Evolutionary conservation across 2,797 vertebrate species (phyloP).

Genomic region (Numenius phaeopus): DNA sequence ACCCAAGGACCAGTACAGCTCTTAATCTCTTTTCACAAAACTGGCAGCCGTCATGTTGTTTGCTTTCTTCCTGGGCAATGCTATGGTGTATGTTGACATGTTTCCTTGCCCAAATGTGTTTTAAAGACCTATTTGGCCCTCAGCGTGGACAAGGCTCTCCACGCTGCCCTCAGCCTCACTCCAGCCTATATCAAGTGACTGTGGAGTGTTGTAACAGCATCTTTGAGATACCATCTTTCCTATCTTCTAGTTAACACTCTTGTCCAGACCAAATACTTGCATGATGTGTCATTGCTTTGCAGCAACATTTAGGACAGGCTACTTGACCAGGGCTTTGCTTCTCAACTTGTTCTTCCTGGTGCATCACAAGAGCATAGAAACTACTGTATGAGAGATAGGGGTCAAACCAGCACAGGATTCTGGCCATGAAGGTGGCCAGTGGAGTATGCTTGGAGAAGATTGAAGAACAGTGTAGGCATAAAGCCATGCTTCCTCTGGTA

Average conservation of each 20-base stretch:
- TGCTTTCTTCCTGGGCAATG: neutral
- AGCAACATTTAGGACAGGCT: neutral
- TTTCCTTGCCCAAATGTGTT: neutral
- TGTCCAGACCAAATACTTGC: neutral
- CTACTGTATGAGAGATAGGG: neutral
- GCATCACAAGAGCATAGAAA: neutral
- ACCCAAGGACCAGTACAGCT: neutral
- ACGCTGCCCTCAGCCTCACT: neutral
- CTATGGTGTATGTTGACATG: neutral
- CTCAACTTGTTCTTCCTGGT: neutral
- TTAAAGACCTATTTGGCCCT: neutral
- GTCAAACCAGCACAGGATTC: neutral
- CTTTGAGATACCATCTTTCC: neutral
- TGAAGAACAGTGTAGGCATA: no score
- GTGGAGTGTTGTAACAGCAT: neutral
- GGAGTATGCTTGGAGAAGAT: neutral
- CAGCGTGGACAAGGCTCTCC: neutral
- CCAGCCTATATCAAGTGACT: neutral
- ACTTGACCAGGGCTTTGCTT: neutral
- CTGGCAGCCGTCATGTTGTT: neutral
- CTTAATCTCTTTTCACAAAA: neutral
- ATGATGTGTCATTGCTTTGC: neutral
- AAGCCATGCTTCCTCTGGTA: neutral
- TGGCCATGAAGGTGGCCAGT: neutral
- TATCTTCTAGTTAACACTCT: neutral